Evolutionary conservation across 2,888 invertebrate genomes (phyloP), one percentile per base, ranked within the genome.

Genomic region (Tupiocoris notatus): DNA sequence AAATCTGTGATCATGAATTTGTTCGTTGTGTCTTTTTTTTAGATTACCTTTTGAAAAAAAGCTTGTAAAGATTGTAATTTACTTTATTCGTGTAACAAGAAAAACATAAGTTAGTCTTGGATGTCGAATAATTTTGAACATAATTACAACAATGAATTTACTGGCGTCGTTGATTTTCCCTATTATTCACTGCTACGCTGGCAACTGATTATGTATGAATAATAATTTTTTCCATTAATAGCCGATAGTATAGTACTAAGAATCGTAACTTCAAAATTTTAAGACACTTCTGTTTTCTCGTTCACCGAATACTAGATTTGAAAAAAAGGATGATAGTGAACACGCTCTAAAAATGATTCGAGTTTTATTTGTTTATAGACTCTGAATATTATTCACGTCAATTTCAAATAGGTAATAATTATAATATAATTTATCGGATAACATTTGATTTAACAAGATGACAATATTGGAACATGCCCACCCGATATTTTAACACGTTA

Each of bases 381-480:
- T 70, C 70, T 70, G 70, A 54, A 59, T 23, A 70, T 59, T 70
- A 25, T 70, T 70, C 39, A 70, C 70, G 61, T 70, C 61, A n/a
- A 70, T 20, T 59, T 58, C 59, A 70, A 70, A 61, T 22, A 21
- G 22, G 9, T 23, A 25, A 59, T 57, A 67, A n/a, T n/a, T n/a
- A n/a, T 57, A 70, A 70, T 70, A 70, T 59, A 24, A 59, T 68
- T 58, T 23, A 68, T 68, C 20, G 24, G 24, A 25, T 61, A 70
- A 70, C 70, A 70, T 70, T 70, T 70, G 70, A 70, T 70, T 70
- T 20, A 59, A n/a, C 24, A 22, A 3, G 67, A 67, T 67, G 56
- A n/a, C n/a, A n/a, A n/a, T n/a, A n/a, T n/a, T n/a, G n/a, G n/a
- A n/a, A n/a, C n/a, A n/a, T n/a, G n/a, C n/a, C n/a, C n/a, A n/a